Evolutionary conservation across 2,113 vertebrate species (phyloP).

Genomic region (Polypterus bichir): DNA sequence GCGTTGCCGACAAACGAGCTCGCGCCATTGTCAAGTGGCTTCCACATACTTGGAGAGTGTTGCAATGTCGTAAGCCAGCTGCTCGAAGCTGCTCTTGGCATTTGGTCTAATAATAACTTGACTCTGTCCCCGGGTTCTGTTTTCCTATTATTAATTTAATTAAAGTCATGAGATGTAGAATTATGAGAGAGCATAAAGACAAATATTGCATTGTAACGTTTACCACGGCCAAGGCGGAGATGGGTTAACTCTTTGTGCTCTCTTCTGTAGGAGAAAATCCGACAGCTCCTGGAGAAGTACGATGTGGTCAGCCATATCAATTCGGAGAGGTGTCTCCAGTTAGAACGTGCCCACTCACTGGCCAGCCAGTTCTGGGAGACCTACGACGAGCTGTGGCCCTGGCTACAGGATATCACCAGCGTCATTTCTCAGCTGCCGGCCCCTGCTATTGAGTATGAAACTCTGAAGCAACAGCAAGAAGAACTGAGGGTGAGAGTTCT

Average conservation of each 20-base stretch:
- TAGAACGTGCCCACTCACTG: conserved; percentile 83
- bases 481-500: conserved; percentile 73
- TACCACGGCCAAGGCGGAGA: no score
- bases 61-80: no score
- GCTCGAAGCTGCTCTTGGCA: no score
- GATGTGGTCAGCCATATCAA: conserved; percentile 75
- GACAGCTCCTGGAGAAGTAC: conserved; percentile 67
- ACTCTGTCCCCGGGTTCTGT: no score
- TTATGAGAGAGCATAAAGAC: no score
- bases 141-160: no score
- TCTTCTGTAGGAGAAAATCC: conserved; percentile 62
- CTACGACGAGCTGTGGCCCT: conserved; percentile 87
- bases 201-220: no score
- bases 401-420: conserved; percentile 73
- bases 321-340: conserved; percentile 84
- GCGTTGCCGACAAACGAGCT: no score
- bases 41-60: no score
- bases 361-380: conserved; percentile 95
- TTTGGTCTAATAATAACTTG: no score
- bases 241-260: not conserved
- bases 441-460: conserved; percentile 85
- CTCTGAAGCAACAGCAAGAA: conserved; percentile 82
- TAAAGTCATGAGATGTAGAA: no score
- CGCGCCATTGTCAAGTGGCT: no score
- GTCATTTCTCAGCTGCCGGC: conserved; percentile 69